Percentiles rank a stretch among this genome's conserved stretches.
These are phyloP conservation scores for Alcedo atthis DNA, from an alignment of 2,797 vertebrate genomes.

Conservation along the genomic window DNA sequence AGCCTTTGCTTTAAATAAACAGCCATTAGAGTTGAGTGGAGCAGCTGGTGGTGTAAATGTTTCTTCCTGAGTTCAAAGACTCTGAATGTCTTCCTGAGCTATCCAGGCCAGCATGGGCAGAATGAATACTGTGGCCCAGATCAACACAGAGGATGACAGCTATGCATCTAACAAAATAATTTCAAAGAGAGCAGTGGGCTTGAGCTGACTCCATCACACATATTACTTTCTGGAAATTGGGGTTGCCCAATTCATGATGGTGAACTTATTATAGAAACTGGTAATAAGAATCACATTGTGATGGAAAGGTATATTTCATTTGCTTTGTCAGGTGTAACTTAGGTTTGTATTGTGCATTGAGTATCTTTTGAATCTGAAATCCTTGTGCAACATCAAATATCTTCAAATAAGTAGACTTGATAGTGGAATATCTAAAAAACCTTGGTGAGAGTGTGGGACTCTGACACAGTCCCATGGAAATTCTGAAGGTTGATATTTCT, in stretches of 20 bases:
- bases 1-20: background rate
- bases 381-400: background rate
- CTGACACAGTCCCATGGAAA: background rate
- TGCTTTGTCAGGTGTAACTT: background rate
- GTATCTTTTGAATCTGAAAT: background rate
- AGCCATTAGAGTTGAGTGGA: background rate
- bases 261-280: background rate
- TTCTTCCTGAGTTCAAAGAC: background rate
- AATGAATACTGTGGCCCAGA: background rate
- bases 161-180: background rate
- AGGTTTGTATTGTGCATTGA: background rate
- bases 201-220: fast-evolving
- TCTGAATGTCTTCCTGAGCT: background rate
- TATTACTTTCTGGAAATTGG: background rate
- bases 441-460: background rate
- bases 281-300: background rate
- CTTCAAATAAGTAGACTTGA: background rate
- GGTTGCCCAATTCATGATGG: background rate
- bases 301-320: background rate
- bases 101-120: background rate
- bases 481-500: background rate
- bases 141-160: background rate
- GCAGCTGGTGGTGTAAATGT: background rate
- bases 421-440: background rate
- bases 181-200: background rate